Evolutionary conservation across 2,888 invertebrate genomes (phyloP).

Genomic region (Oasisia sp.): DNA sequence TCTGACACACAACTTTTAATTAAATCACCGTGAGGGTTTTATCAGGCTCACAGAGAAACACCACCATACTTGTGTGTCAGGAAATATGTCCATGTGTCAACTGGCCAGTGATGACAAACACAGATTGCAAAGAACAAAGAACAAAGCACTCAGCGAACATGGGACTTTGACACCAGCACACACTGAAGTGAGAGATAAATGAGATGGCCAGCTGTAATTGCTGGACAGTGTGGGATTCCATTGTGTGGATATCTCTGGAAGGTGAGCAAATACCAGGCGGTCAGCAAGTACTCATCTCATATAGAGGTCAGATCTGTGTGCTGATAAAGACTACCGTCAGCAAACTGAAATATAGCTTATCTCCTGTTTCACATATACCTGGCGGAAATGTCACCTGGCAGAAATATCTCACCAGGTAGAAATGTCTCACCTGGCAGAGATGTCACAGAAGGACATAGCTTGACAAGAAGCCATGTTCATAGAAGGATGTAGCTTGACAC

Average conservation of each 20-base stretch:
- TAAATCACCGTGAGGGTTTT: not conserved
- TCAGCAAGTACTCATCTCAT: not conserved
- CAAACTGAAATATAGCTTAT: not conserved
- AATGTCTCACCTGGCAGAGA: too few relatives aligned
- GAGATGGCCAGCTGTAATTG: not conserved
- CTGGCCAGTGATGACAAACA: not conserved
- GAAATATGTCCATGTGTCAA: not conserved
- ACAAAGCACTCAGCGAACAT: not conserved
- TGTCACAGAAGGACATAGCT: too few relatives aligned
- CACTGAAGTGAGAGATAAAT: not conserved
- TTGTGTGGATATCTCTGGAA: not conserved
- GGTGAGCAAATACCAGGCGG: not conserved
- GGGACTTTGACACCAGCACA: not conserved
- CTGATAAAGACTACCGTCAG: not conserved
- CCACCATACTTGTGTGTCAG: not conserved
- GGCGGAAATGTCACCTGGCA: not conserved
- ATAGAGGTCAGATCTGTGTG: not conserved
- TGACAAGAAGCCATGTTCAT: too few relatives aligned
- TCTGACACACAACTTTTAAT: not conserved
- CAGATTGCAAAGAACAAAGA: not conserved
- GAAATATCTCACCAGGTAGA: too few relatives aligned
- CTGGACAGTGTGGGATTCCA: not conserved
- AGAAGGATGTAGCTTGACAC: not conserved
- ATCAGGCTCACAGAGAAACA: not conserved
- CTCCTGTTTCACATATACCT: not conserved